Percentiles rank a stretch among this genome's conserved stretches.
These are phyloP conservation scores for Apis dorsata DNA, from an alignment of 1,140 invertebrate species.

Conservation along the genomic window DNA sequence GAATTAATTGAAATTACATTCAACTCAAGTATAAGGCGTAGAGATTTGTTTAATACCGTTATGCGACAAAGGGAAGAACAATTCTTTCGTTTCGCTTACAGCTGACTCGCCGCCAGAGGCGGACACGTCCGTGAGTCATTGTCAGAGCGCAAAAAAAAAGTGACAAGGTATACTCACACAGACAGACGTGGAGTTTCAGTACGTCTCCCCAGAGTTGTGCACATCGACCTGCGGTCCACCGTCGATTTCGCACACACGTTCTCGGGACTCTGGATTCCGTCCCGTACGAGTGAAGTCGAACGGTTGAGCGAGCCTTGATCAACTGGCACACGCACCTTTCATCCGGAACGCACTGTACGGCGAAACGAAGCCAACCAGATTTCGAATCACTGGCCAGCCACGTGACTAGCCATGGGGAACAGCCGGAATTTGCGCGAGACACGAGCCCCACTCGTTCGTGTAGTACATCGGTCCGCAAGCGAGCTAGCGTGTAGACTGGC, in stretches of 20 bases:
- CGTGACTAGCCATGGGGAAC: constrained; percentile 55
- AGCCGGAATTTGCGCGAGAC: constrained; percentile 24
- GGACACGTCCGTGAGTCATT: constrained; percentile 55
- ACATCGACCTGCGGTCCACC: constrained; percentile 61
- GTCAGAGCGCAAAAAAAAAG: neutral
- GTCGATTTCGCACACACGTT: constrained; percentile 38
- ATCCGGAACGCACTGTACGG: neutral
- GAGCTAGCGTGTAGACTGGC: neutral
- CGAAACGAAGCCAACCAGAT: constrained; percentile 15
- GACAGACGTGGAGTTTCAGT: constrained; percentile 59
- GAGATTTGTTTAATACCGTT: neutral
- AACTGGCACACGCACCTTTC: constrained; percentile 38
- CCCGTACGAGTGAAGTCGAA: constrained; percentile 18
- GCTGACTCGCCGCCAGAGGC: constrained; percentile 56
- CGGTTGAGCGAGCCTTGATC: constrained; percentile 33
- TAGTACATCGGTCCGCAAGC: neutral
- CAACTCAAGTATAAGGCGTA: too few relatives aligned
- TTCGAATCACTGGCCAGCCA: constrained; percentile 58
- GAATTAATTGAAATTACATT: neutral
- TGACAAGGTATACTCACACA: constrained; percentile 55
- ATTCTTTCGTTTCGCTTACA: constrained; percentile 43
- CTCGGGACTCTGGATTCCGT: neutral
- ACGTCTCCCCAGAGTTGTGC: constrained; percentile 53
- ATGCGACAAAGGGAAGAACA: neutral
- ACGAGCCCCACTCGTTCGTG: neutral